Evolutionary conservation across 1,140 invertebrate species (phyloP).

Genomic region (Trialeurodes vaporariorum): DNA sequence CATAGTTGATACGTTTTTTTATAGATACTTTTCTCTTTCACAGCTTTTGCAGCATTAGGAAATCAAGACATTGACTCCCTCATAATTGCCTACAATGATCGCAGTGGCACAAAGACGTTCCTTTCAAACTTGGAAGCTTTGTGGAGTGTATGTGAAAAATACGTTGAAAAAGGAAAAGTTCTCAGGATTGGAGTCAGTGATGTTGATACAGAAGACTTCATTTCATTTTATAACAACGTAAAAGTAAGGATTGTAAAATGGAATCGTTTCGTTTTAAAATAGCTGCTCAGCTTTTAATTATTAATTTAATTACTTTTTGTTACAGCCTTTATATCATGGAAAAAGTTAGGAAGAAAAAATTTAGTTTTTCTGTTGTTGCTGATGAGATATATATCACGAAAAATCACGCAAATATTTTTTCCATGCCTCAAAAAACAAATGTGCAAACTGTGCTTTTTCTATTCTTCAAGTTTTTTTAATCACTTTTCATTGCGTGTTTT

Average conservation of each 20-base stretch:
- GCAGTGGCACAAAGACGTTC: slow-evolving; percentile 12
- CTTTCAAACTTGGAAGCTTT: slow-evolving; percentile 49
- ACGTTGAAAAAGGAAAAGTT: slow-evolving; percentile 50
- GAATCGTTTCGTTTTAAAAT: neutral
- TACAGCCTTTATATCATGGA: too few relatives aligned
- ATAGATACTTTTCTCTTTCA: too few relatives aligned
- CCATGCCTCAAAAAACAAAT: too few relatives aligned
- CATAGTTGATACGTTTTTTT: too few relatives aligned
- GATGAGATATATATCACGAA: too few relatives aligned
- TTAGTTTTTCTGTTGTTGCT: too few relatives aligned
- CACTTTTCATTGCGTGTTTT: too few relatives aligned
- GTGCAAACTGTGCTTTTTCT: too few relatives aligned
- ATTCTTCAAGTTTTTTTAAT: too few relatives aligned
- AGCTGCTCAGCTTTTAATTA: neutral
- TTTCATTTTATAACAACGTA: slow-evolving; percentile 63
- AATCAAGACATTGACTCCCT: slow-evolving; percentile 58
- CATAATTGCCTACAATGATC: slow-evolving; percentile 48
- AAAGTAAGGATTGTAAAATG: slow-evolving; percentile 36
- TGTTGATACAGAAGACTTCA: slow-evolving; percentile 66
- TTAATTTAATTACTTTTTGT: too few relatives aligned
- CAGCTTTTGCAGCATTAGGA: slow-evolving; percentile 51
- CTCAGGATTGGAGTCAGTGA: slow-evolving; percentile 76
- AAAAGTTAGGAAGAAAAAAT: too few relatives aligned
- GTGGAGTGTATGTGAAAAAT: slow-evolving; percentile 60
- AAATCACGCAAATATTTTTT: too few relatives aligned